These are phyloP conservation scores for Takifugu ocellatus DNA, from an alignment of 2,797 vertebrate genomes.

Conservation along the genomic window DNA sequence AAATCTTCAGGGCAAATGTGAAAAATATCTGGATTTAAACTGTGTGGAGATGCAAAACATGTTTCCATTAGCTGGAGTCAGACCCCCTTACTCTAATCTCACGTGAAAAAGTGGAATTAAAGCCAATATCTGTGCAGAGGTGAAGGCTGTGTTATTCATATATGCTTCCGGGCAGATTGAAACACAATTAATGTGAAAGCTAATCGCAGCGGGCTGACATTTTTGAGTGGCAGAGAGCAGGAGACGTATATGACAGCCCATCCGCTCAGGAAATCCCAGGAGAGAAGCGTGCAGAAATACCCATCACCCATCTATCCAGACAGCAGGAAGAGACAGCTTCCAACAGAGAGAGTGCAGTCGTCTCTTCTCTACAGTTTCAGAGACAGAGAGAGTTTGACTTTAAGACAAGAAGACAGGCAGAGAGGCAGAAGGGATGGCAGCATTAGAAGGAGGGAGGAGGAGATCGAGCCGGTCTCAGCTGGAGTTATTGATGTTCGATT, in stretches of 20 bases:
- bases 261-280: slow-evolving; percentile 23
- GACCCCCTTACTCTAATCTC: too few species aligned
- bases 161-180: background rate
- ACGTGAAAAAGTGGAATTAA: too few species aligned
- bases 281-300: slow-evolving; percentile 43
- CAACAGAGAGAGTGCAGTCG: slow-evolving; percentile 61
- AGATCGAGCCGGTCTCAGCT: slow-evolving; percentile 38
- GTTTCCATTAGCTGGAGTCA: too few species aligned
- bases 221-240: slow-evolving; percentile 30
- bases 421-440: slow-evolving; percentile 5
- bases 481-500: slow-evolving; percentile 69
- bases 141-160: background rate
- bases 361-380: slow-evolving; percentile 25
- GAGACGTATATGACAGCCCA: slow-evolving; percentile 26
- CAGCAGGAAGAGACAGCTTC: slow-evolving; percentile 10
- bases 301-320: slow-evolving; percentile 47
- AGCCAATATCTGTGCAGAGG: background rate
- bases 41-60: too few species aligned
- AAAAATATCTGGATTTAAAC: too few species aligned
- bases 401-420: slow-evolving; percentile 14
- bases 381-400: slow-evolving; percentile 13
- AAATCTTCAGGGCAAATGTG: too few species aligned
- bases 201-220: slow-evolving; percentile 20
- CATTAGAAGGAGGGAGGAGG: slow-evolving; percentile 1
- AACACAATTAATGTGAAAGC: slow-evolving; percentile 19